Evolutionary conservation across 2,797 vertebrate genomes (phyloP).

Genomic region (Sternarchorhynchus goeldii): DNA sequence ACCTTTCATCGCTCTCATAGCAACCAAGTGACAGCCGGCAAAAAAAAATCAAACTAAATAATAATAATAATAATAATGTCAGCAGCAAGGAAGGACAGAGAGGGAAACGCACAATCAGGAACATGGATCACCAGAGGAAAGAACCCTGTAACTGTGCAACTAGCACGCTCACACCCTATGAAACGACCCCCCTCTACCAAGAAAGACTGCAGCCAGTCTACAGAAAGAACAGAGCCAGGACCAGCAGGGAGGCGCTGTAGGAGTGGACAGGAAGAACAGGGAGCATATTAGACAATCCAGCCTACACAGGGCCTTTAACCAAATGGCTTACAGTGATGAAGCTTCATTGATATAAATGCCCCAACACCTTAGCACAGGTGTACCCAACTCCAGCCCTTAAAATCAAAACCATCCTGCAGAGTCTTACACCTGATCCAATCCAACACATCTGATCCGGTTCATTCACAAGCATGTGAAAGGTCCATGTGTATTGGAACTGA

Average conservation of each 20-base stretch:
- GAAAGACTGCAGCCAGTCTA: conserved; percentile 23
- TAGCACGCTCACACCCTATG: background rate
- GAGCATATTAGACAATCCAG: background rate
- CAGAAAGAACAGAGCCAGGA: conserved; percentile 17
- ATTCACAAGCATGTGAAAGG: background rate
- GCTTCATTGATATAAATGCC: conserved; percentile 7
- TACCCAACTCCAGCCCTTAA: background rate
- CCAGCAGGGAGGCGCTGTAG: conserved; percentile 20
- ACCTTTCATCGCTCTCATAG: conserved; percentile 7
- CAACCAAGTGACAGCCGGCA: conserved; percentile 3
- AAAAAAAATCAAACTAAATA: background rate
- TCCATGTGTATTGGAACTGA: background rate
- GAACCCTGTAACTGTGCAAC: conserved; percentile 18
- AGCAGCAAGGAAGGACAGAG: conserved; percentile 17
- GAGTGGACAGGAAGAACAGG: conserved; percentile 39
- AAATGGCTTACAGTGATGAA: conserved; percentile 11
- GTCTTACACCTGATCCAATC: background rate
- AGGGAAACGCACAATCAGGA: conserved; percentile 18
- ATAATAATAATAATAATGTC: background rate
- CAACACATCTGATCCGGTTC: background rate
- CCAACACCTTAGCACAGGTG: conserved; percentile 29
- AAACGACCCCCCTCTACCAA: conserved; percentile 45
- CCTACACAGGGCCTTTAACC: background rate
- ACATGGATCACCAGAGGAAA: conserved; percentile 32
- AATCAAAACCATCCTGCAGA: background rate